These are phyloP conservation scores for Lasius fuliginosus DNA, from an alignment of 2,888 invertebrate species.

Conservation along the genomic window DNA sequence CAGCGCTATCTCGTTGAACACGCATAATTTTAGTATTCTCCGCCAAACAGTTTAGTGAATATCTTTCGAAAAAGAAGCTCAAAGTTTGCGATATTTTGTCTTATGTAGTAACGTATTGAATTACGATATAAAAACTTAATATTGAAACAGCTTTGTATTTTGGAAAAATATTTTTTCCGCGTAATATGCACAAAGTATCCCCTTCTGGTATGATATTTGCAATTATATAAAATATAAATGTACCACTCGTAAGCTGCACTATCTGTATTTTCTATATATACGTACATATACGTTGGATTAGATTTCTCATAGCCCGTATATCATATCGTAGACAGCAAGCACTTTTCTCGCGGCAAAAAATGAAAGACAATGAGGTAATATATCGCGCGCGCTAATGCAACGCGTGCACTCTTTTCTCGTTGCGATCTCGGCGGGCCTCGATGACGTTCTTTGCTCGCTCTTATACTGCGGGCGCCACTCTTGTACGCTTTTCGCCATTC, in stretches of 20 bases:
- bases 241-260: background rate
- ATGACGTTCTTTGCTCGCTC: conserved; percentile 16
- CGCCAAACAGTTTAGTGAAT: background rate
- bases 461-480: conserved; percentile 21
- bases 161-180: background rate
- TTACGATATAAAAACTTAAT: background rate
- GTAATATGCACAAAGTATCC: background rate
- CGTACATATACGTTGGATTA: background rate
- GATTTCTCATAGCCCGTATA: background rate
- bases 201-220: background rate
- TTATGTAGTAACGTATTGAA: background rate
- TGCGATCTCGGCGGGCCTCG: background rate
- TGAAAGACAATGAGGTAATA: conserved; percentile 20
- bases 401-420: conserved; percentile 18
- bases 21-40: background rate
- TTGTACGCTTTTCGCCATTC: conserved; percentile 61
- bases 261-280: background rate
- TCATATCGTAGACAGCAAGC: conserved; percentile 1
- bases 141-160: background rate
- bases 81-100: background rate
- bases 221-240: background rate
- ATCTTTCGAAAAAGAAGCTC: background rate
- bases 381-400: conserved; percentile 26
- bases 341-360: conserved; percentile 3
- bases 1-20: conserved; percentile 6